Evolutionary conservation across 2,888 invertebrate genomes (phyloP), one percentile per base, ranked within the genome.

Genomic region (Carcina quercana): DNA sequence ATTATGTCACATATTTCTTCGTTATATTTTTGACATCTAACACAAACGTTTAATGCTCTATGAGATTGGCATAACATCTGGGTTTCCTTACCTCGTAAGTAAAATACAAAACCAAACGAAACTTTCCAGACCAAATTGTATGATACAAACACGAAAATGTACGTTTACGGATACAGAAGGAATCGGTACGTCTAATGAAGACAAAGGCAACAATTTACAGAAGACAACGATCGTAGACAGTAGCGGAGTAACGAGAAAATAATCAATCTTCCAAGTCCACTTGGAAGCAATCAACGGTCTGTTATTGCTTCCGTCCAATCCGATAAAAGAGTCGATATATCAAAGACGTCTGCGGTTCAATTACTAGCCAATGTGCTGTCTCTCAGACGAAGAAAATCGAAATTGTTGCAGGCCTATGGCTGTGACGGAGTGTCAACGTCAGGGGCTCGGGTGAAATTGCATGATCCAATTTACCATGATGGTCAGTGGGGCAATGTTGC

Each of bases 241-340:
- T 41, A 53, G 47, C 41, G 37, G 39, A 54, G 60, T 78, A 79
- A 73, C 68, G 69, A 78, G 79, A 76, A 80, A 82, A 82, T 79
- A 82, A 83, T 82, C 82, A 82, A 83, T 83, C 79, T 79, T 65
- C 65, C 62, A 50, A 70, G 74, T 79, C 75, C 69, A 78, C 78
- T 78, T 71, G 66, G 73, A 80, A 79, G 78, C 84, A 84, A 85
- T 84, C 84, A 84, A 75, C 71, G 71, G 70, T 76, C 69, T 74
- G 74, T 76, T 82, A 80, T 82, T 82, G 72, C 73, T 76, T 78
- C 76, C 70, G 71, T 78, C 72, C 75, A 74, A 82, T 82, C 70
- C 72, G 75, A 83, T 85, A 79, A 74, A 73, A 72, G 76, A 70
- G 66, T 56, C 79, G 82, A 85, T 85, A 71, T 80, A 84, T 85